Evolutionary conservation across 2,797 vertebrate species (phyloP).

Genomic region (Chromobotia macracanthus): DNA sequence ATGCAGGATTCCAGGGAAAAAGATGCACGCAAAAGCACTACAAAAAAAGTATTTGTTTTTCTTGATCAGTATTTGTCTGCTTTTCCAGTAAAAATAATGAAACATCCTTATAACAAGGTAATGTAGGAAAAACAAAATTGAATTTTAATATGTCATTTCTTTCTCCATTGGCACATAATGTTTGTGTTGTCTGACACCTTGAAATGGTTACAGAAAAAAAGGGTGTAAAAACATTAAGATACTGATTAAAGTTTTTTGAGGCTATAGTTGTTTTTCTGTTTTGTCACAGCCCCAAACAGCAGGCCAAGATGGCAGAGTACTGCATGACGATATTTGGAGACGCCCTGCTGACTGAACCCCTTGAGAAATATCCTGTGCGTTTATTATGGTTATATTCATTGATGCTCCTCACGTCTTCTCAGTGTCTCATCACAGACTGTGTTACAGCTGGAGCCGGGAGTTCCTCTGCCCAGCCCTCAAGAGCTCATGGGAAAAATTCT

Average conservation of each 20-base stretch:
- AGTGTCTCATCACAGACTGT: not conserved
- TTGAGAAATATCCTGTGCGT: conserved; percentile 96
- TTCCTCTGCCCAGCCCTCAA: conserved; percentile 92
- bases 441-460: conserved; percentile 86
- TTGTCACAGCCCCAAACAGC: conserved; percentile 87
- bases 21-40: not conserved
- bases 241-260: too few species aligned
- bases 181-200: not conserved
- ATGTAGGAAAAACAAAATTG: too few species aligned
- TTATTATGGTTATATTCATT: conserved; percentile 11
- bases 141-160: too few species aligned
- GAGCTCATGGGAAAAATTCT: conserved; percentile 98
- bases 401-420: not conserved
- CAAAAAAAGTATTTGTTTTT: not conserved
- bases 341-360: conserved; percentile 87
- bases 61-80: too few species aligned
- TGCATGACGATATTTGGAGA: conserved; percentile 97
- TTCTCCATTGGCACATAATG: too few species aligned
- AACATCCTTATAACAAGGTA: too few species aligned
- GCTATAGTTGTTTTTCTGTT: conserved; percentile 8
- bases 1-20: not conserved
- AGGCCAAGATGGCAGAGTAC: conserved; percentile 99
- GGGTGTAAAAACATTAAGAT: too few species aligned
- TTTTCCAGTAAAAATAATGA: too few species aligned
- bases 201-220: too few species aligned